Evolutionary conservation across 2,888 invertebrate species (phyloP), one percentile per base, ranked within the genome.

Genomic region (Clivina fossor): DNA sequence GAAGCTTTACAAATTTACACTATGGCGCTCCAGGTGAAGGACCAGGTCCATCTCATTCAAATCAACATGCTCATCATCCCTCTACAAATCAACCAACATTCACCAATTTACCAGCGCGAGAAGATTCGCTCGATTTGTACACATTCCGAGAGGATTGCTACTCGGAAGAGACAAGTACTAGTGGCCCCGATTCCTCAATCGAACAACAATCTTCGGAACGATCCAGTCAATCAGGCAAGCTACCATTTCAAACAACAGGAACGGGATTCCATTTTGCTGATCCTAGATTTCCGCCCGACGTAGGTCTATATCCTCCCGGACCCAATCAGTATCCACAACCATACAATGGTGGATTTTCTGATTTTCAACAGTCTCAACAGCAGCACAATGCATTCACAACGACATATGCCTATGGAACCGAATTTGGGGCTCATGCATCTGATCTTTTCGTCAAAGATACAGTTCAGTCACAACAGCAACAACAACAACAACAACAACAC

Each of bases 1-100:
- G 83, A 19, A 83, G 80, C 68, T 87, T 84, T 66, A 83, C 81
- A 61, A 84, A 83, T 69, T 76, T 86, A 44, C 86, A 86, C 68
- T 85, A 84, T 69, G 81, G 84, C 62, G 76, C 80, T 18, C 70
- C 74, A 57, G 79, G 74, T 8, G 74, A 73, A 61, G 74, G 72
- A n/a, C 69, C 72, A 3, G 71, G 71, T 19, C 65, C 62, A 55
- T 62, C 50, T 51, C 63, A 41, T 62, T n/a, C n/a, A n/a, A n/a
- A n/a, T n/a, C n/a, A n/a, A n/a, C n/a, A n/a, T n/a, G n/a, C n/a
- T n/a, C n/a, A n/a, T n/a, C 46, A 60, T 49, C 56, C 69, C 49
- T 59, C 66, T 57, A 55, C 65, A 62, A 58, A 71, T 62, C 60
- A 73, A 65, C 56, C 68, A 57, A 59, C 63, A 38, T 72, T 72